Conservation (phyloP, 2,888 invertebrate genomes). For the Drosophila cognata region DNA sequence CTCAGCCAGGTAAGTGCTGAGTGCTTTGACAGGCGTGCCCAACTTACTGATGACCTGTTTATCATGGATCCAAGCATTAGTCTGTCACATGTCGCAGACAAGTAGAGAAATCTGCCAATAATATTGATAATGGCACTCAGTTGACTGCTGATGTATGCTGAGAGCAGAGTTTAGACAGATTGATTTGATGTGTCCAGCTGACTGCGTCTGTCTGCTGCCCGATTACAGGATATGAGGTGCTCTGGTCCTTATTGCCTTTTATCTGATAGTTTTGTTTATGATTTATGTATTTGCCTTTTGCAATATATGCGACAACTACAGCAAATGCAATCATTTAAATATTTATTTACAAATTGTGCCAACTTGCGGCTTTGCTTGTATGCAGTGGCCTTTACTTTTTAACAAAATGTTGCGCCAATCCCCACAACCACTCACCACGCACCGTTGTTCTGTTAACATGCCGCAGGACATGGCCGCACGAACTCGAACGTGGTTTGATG, state of each 20-base stretch:
- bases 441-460: conserved; percentile 22
- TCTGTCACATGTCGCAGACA: not conserved
- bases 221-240: conserved; percentile 20
- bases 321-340: conserved; percentile 61
- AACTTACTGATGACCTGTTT: conserved; percentile 4
- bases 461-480: conserved; percentile 23
- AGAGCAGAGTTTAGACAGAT: not conserved
- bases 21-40: not conserved
- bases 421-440: not conserved
- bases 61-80: not conserved
- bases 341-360: conserved; percentile 52
- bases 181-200: not conserved
- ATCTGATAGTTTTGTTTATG: conserved; percentile 23
- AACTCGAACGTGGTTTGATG: conserved; percentile 50
- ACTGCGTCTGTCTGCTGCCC: not conserved
- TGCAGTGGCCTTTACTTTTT: conserved; percentile 43
- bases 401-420: conserved; percentile 23
- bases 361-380: conserved; percentile 36
- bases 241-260: not conserved
- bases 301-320: conserved; percentile 25
- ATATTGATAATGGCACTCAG: not conserved
- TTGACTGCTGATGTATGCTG: not conserved
- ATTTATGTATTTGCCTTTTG: conserved; percentile 56
- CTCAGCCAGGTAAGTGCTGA: not conserved
- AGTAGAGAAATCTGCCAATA: not conserved